Percentiles rank a stretch among this genome's conserved stretches.
Evolutionary conservation across 1,140 invertebrate species (phyloP).

Genomic region (Plectrocnemia conspersa): DNA sequence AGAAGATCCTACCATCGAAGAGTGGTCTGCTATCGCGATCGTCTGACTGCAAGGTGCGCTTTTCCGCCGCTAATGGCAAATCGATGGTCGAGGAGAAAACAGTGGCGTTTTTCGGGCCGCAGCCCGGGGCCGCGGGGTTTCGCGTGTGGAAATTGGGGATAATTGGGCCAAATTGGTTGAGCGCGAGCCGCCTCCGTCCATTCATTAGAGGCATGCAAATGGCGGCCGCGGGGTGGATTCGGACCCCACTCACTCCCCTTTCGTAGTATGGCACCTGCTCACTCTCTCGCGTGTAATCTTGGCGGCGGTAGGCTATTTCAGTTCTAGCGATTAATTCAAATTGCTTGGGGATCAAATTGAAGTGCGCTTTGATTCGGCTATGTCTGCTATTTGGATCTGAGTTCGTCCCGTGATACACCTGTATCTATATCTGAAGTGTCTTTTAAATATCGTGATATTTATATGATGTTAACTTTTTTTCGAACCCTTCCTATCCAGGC

Average conservation of each 20-base stretch:
- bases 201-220: constrained; percentile 33
- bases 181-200: constrained; percentile 28
- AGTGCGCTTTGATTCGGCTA: no score
- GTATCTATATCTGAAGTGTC: no score
- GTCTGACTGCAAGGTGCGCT: neutral
- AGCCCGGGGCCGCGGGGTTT: constrained; percentile 3
- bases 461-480: no score
- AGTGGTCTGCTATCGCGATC: constrained; percentile 7
- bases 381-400: no score
- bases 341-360: neutral
- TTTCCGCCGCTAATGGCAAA: constrained; percentile 28
- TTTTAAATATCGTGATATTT: no score
- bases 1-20: neutral
- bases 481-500: no score
- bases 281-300: neutral
- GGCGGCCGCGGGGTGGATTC: constrained; percentile 10
- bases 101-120: constrained; percentile 17
- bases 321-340: constrained; percentile 1
- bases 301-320: neutral
- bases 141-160: constrained; percentile 30
- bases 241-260: neutral
- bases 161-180: constrained; percentile 33
- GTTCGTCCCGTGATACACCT: no score
- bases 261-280: constrained; percentile 3
- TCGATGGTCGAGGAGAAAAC: constrained; percentile 15